Base-by-base conservation (phyloP, 2,797 vertebrate species). In the Allobates femoralis region DNA sequence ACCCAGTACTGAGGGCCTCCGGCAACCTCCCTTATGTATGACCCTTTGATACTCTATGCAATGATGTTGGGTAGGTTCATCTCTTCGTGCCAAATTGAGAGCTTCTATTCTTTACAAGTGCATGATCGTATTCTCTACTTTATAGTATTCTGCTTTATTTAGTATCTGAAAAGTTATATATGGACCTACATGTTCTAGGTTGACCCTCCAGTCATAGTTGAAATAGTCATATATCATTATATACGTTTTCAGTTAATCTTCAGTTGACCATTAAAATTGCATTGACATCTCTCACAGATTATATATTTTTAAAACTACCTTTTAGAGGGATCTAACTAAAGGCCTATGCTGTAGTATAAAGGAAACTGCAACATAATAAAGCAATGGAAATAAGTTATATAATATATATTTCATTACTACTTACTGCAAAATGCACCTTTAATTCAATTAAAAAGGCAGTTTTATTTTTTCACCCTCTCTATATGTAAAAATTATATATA, bases 391-490 rank as follows among this genome's bases (percentile, higher is more conserved):
- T 66, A 32, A 77, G 26, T 23, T 67, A 81, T 15, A 30, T 18
- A 53, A 53, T 30, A 81, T 26, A 32, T 67, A 30, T 74, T 82
- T 71, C 19, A 37, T 56, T 14, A 56, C 37, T 10, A 41, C n/a
- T 73, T 37, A 37, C 28, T 6, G n/a, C 28, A 81, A 11, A 56
- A 14, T 71, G 41, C n/a, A 34, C 30, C 18, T 23, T 4, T 34
- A 7, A 55, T 28, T 81, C 21, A 81, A 32, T 69, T 19, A 82
- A 37, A 82, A n/a, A 28, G 41, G 7, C 18, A 51, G 8, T 19
- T 81, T 21, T 81, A 81, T 69, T 67, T 81, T 69, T 81, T 51
- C 34, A 79, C 3, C n/a, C n/a, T 64, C n/a, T 64, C 18, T 37
- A 34, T 37, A 14, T 14, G 58, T 3, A 66, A 58, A 50, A 15